These are phyloP conservation scores for Grus americana DNA, from an alignment of 2,113 vertebrate species.

Conservation along the genomic window DNA sequence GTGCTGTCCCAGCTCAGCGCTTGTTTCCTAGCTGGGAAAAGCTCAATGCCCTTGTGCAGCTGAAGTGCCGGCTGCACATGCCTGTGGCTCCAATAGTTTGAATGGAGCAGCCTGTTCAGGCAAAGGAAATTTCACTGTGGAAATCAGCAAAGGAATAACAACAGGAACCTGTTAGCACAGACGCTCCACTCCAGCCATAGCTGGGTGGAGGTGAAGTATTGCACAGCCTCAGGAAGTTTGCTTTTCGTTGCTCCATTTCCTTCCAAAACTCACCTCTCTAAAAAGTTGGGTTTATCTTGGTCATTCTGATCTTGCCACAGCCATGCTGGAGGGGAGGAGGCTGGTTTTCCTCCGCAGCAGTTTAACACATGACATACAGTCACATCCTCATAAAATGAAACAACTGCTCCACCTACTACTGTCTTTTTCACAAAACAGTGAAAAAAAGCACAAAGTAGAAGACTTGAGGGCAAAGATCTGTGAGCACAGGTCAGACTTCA, in stretches of 20 bases:
- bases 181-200: fast-evolving
- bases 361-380: neutral
- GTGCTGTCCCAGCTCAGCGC: no score
- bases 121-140: neutral
- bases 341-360: neutral
- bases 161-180: neutral
- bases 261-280: neutral
- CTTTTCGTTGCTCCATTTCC: neutral
- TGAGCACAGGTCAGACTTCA: neutral
- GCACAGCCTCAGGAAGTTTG: neutral
- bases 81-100: neutral
- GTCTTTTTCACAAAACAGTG: no score
- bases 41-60: neutral
- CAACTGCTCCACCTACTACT: neutral
- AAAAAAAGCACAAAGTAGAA: neutral
- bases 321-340: neutral
- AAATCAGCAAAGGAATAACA: neutral
- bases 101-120: neutral
- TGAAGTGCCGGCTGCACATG: fast-evolving
- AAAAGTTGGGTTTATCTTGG: no score
- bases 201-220: neutral
- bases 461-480: fast-evolving
- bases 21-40: neutral
- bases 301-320: neutral
- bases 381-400: neutral